phyloP scores from a whole-genome alignment of 2,797 vertebrate genomes.

The Cryptoprocta ferox region DNA sequence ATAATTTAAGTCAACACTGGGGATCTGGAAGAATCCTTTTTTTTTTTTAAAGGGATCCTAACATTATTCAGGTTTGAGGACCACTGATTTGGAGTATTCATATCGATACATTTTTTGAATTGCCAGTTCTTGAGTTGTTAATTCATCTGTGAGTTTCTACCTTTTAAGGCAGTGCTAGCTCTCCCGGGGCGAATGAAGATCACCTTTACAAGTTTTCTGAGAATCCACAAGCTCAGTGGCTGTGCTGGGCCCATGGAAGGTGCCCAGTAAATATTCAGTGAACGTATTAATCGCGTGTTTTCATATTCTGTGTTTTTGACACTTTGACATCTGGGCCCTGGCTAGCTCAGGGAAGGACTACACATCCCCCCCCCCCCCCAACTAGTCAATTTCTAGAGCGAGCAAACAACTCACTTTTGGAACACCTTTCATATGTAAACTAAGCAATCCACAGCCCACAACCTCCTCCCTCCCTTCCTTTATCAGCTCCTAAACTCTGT shows the following conservation, averaged over 20 bases:
- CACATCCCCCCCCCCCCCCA: no score
- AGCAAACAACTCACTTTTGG: no score
- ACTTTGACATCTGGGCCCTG: background rate
- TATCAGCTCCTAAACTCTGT: no score
- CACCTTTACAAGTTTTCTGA: background rate
- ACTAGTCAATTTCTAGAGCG: background rate
- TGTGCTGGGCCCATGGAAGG: background rate
- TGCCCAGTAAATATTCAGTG: background rate
- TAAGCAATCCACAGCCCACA: background rate
- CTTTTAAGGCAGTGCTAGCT: background rate
- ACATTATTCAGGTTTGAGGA: background rate
- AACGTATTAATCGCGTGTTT: background rate
- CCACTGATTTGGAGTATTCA: background rate
- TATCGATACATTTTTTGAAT: background rate
- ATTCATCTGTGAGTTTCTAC: background rate
- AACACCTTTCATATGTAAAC: fast-evolving
- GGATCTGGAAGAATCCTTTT: background rate
- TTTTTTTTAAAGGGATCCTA: background rate
- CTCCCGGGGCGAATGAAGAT: background rate
- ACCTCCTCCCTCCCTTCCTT: no score
- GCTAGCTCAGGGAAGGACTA: background rate
- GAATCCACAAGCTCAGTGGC: background rate
- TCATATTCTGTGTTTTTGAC: background rate
- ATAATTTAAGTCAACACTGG: background rate
- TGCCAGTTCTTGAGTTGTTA: background rate